Conservation (phyloP, 2,797 vertebrate genomes). For the Smutsia gigantea region DNA sequence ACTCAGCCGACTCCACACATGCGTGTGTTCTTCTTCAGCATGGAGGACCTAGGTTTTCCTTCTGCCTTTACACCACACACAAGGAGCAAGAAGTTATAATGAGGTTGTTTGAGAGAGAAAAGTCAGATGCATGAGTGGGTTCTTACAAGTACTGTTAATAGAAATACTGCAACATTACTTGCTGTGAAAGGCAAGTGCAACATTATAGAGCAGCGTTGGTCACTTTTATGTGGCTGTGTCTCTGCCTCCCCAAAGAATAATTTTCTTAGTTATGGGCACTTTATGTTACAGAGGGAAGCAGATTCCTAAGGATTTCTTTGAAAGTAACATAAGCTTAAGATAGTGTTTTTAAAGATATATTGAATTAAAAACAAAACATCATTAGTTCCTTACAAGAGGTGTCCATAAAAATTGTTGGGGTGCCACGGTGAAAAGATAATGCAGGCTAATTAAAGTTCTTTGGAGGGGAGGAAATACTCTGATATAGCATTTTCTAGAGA, state of each 20-base stretch:
- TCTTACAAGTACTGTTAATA: neutral
- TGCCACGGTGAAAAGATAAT: neutral
- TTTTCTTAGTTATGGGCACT: neutral
- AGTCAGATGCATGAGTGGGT: neutral
- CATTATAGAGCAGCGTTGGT: neutral
- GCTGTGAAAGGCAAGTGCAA: neutral
- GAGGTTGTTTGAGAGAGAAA: neutral
- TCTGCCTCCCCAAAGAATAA: neutral
- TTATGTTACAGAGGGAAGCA: neutral
- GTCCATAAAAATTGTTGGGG: neutral
- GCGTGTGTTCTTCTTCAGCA: neutral
- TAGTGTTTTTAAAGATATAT: constrained; percentile 2
- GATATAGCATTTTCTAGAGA: neutral
- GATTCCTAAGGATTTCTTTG: neutral
- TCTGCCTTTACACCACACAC: neutral
- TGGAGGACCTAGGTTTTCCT: neutral
- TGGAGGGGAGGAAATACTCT: neutral
- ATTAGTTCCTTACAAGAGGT: neutral
- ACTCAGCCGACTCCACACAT: neutral
- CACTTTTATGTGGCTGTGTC: neutral
- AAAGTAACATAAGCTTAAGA: neutral
- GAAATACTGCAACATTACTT: neutral
- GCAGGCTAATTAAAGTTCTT: neutral
- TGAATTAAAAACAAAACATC: constrained; percentile 25
- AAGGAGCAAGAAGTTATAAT: neutral